Base-by-base conservation (phyloP, 2,888 invertebrate species). In the Amorpha juglandis region DNA sequence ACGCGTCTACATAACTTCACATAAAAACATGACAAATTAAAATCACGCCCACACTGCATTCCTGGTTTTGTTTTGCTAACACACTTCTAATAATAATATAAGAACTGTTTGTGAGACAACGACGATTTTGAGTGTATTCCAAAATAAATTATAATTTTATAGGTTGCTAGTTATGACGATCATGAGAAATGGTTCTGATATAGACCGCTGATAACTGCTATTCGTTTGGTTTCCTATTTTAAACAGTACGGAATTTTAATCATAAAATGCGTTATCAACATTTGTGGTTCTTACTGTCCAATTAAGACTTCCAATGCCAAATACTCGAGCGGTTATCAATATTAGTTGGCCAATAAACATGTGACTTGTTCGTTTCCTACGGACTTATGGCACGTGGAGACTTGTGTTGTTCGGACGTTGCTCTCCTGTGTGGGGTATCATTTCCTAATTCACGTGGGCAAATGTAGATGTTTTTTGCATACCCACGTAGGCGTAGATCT, bases 11-110 rank as follows among this genome's bases (percentile, higher is more conserved):
- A 19, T 42, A 58, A 42, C 58, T 52, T 14, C 12, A 6, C 33
- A 21, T 38, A 58, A 58, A n/a, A 58, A 38, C 58, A 19, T 19
- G 11, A 42, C 58, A 58, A 21, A 58, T 58, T 58, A 58, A 38
- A 58, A 42, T 42, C 19, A 42, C 58, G 42, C 58, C 58, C 58
- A 58, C 55, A 11, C 58, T 52, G 70, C 67, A 62, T 71, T 71
- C 74, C 70, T 71, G 71, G 68, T 69, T 71, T 76, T 77, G 78
- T 76, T 74, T 75, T 63, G 68, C 70, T 70, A 67, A 73, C 55
- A 71, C 69, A 71, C 69, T 70, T 73, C 63, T 68, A 63, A 35
- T 68, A 68, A 12, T 42, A 38, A 38, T 58, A 38, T 38, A 38
- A 21, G 6, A 19, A 58, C 38, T 58, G 58, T 58, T 58, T 42